Evolutionary conservation across 2,888 invertebrate genomes (phyloP), one percentile per base, ranked within the genome.

Genomic region (Mesodorylaimus sp.): DNA sequence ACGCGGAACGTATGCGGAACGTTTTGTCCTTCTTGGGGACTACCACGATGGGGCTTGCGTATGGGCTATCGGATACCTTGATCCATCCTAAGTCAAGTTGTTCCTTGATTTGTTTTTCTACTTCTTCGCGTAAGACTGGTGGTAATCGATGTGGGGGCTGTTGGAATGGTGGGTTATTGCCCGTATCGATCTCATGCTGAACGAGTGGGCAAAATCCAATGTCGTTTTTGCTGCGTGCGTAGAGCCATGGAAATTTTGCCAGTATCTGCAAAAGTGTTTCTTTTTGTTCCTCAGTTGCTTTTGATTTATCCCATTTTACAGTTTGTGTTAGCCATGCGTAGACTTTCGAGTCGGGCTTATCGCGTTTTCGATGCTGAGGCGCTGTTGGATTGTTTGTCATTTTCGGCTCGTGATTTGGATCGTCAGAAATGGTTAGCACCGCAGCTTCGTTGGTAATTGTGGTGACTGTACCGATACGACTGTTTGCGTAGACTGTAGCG

Each of bases 1-100:
- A n/a, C n/a, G n/a, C n/a, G n/a, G n/a, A n/a, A n/a, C n/a, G n/a
- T n/a, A n/a, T n/a, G n/a, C n/a, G n/a, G n/a, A n/a, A n/a, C n/a
- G n/a, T n/a, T n/a, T n/a, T n/a, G n/a, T n/a, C 47, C 26, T 47
- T 47, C 38, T 47, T 47, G 21, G 7, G 5, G 5, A 47, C 47
- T 7, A 37, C 3, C n/a, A 47, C 38, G 24, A 38, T 24, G 3
- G 3, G 3, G 5, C 23, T 19, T 7, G 23, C 24, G 21, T 26
- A 47, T 5, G 47, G 47, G 3, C 25, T 16, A 3, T 5, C 16
- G 36, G 25, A 25, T 24, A 3, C 3, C 10, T 24, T 3, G 24
- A 47, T 47, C 7, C 36, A n/a, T 5, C 25, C 24, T 5, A 23
- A 10, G 7, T 21, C 47, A 3, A 13, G 23, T 24, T 38, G 3